These are phyloP conservation scores for Falco naumanni DNA, from an alignment of 2,797 vertebrate species.

Conservation along the genomic window DNA sequence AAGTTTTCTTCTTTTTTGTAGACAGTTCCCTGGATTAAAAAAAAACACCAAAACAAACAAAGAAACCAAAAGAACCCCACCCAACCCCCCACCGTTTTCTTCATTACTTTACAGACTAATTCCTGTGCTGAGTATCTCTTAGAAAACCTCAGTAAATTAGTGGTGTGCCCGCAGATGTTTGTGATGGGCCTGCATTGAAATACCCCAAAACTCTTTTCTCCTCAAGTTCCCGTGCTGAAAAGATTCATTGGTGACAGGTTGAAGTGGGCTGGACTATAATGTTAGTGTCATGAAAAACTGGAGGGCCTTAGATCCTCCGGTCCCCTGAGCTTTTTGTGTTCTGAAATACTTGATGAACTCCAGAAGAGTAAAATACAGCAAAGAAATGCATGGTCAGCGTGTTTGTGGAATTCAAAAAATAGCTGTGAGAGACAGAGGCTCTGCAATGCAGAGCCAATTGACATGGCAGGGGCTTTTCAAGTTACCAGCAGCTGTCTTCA, in stretches of 20 bases:
- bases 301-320: background rate
- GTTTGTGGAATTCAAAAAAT: slow-evolving; percentile 7
- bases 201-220: background rate
- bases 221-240: background rate
- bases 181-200: background rate
- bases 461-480: background rate
- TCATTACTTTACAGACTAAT: background rate
- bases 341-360: background rate
- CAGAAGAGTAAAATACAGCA: background rate
- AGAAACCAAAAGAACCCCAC: no score
- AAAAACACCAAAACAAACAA: background rate
- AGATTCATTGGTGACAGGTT: background rate
- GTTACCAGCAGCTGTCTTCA: slow-evolving; percentile 6
- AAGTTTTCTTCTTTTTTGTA: background rate
- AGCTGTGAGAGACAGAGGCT: slow-evolving; percentile 1
- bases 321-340: background rate
- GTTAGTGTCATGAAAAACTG: background rate
- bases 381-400: background rate
- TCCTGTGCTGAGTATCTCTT: background rate
- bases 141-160: background rate
- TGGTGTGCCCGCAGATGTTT: background rate
- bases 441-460: background rate
- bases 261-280: background rate
- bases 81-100: background rate
- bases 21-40: background rate